Evolutionary conservation across 2,113 vertebrate genomes (phyloP).

Genomic region (Jacana jacana): DNA sequence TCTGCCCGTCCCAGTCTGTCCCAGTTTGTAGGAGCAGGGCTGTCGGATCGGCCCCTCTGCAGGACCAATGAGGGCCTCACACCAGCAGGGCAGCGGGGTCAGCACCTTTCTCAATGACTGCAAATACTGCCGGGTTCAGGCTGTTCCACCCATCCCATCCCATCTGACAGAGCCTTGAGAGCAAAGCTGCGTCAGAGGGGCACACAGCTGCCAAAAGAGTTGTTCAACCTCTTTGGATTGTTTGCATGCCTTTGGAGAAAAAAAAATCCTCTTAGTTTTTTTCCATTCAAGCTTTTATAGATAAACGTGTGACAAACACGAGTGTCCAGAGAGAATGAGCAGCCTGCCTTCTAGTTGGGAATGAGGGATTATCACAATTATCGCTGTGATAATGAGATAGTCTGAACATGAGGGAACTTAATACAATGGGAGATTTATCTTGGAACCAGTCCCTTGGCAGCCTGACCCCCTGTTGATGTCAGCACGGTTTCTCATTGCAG

Average conservation of each 20-base stretch:
- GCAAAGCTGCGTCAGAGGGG: not conserved
- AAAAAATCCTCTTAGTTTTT: not conserved
- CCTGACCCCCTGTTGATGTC: not conserved
- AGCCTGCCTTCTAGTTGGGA: not conserved
- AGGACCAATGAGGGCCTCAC: not conserved
- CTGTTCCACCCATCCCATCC: not conserved
- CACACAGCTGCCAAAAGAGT: not conserved
- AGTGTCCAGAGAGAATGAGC: not conserved
- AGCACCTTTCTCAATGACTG: constrained; percentile 25
- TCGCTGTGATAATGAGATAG: not conserved
- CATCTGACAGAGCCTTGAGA: constrained; percentile 32
- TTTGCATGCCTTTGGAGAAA: not conserved
- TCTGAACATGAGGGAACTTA: not conserved
- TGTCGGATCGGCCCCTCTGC: not conserved
- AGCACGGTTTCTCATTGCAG: not conserved
- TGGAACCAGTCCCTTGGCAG: not conserved
- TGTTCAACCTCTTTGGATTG: not conserved
- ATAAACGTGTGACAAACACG: not conserved
- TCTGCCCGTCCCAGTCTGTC: rapidly evolving
- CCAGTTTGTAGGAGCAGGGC: not conserved
- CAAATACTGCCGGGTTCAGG: constrained; percentile 18
- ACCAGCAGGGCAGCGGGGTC: not conserved
- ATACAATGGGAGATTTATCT: not conserved
- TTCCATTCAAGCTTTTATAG: not conserved
- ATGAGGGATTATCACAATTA: not conserved